Percentiles rank a stretch among this genome's conserved stretches.
Conservation (phyloP, 1,140 invertebrate species). For the Camponotus floridanus region DNA sequence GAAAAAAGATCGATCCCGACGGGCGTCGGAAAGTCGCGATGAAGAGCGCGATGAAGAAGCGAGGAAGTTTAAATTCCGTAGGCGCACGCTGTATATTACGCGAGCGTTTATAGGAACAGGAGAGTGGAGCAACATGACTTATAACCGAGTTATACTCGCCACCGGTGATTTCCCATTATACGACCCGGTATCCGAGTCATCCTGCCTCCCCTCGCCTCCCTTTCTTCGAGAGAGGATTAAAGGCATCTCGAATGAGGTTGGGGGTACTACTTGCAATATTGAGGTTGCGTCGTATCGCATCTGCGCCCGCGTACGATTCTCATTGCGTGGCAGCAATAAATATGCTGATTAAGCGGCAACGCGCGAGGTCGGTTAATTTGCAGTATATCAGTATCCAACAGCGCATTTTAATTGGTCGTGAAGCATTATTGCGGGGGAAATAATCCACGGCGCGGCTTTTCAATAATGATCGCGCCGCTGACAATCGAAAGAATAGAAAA, state of each 20-base stretch:
- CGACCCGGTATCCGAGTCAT: constrained; percentile 65
- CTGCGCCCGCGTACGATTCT: constrained; percentile 50
- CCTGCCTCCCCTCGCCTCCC: constrained; percentile 39
- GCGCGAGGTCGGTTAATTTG: constrained; percentile 74
- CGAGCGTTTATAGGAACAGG: constrained; percentile 59
- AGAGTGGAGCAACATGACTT: constrained; percentile 65
- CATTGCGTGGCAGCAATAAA: constrained; percentile 71
- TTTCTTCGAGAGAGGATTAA: constrained; percentile 65
- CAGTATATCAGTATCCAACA: constrained; percentile 77
- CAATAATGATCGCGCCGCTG: constrained; percentile 58
- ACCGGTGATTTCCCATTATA: constrained; percentile 69
- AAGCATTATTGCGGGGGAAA: constrained; percentile 72
- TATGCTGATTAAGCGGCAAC: constrained; percentile 77
- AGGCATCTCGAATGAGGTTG: constrained; percentile 71
- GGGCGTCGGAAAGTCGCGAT: constrained; percentile 14
- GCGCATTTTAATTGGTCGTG: constrained; percentile 76
- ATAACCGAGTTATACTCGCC: constrained; percentile 58
- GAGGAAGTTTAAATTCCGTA: constrained; percentile 64
- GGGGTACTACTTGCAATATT: constrained; percentile 67
- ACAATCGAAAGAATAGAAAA: constrained; percentile 36
- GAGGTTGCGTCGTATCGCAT: constrained; percentile 47
- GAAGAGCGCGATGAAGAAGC: constrained; percentile 17
- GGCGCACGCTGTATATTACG: constrained; percentile 57
- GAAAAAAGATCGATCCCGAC: constrained; percentile 1
- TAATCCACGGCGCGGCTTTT: constrained; percentile 68